These are phyloP conservation scores for Dipodomys spectabilis DNA, from an alignment of 2,113 vertebrate species.

Conservation along the genomic window DNA sequence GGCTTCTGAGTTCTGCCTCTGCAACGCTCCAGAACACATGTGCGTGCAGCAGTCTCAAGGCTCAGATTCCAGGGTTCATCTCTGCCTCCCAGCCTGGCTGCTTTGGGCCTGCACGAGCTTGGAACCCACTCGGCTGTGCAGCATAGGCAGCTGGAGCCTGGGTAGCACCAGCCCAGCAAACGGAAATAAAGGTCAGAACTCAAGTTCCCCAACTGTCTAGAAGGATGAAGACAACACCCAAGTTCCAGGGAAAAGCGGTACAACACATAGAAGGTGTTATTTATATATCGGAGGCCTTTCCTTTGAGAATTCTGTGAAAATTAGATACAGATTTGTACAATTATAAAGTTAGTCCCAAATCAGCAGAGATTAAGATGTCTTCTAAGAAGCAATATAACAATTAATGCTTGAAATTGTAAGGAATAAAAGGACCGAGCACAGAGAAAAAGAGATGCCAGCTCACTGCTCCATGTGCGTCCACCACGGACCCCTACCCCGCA, in stretches of 20 bases:
- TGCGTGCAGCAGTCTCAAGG: not conserved
- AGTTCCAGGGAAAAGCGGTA: not conserved
- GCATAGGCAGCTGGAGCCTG: not conserved
- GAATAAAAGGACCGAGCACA: not conserved
- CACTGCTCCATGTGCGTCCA: not conserved
- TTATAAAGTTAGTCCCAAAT: conserved; percentile 41
- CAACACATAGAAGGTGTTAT: not conserved
- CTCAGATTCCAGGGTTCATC: not conserved
- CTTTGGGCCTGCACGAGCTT: not conserved
- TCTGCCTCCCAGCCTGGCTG: not conserved
- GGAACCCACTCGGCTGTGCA: not conserved
- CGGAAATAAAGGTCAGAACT: not conserved
- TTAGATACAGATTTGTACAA: conserved; percentile 45
- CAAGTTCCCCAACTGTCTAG: not conserved
- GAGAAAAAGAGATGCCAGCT: not conserved
- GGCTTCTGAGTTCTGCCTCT: not conserved
- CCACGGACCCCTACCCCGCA: fast-evolving
- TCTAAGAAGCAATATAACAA: conserved; percentile 30
- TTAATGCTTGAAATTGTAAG: not conserved
- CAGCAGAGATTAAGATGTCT: conserved; percentile 26
- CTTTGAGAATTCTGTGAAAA: conserved; percentile 63
- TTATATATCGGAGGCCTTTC: conserved; percentile 19
- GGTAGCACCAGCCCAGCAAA: not conserved
- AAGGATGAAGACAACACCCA: not conserved
- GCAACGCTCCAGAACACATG: not conserved